Conservation (phyloP, 2,113 vertebrate species). For the Brevimyrus niger region DNA sequence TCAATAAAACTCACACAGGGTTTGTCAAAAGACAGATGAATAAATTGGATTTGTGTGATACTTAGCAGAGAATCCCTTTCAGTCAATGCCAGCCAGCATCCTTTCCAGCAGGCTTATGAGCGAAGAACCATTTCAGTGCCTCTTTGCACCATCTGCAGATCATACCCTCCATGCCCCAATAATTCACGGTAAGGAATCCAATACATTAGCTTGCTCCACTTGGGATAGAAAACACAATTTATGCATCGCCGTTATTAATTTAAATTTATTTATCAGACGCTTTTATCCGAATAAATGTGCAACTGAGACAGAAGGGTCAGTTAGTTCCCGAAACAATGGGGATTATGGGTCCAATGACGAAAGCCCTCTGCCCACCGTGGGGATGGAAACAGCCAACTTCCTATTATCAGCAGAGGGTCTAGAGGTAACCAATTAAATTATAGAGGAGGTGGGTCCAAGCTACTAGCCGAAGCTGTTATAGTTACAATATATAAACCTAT, state of each 20-base stretch:
- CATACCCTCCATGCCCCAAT: conserved; percentile 26
- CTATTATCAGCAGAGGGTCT: neutral
- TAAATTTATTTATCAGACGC: neutral
- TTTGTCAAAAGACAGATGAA: conserved; percentile 79
- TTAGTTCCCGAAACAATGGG: neutral
- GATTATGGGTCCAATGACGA: neutral
- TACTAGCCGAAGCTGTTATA: too few species aligned
- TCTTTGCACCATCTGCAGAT: conserved; percentile 55
- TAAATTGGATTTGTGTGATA: conserved; percentile 85
- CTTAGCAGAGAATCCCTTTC: conserved; percentile 79
- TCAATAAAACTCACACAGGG: conserved; percentile 79
- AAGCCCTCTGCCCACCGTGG: neutral
- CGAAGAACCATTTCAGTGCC: conserved; percentile 57
- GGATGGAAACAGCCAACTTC: neutral
- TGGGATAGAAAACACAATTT: neutral
- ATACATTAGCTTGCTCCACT: neutral
- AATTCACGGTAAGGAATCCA: neutral
- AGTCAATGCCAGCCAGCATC: conserved; percentile 77
- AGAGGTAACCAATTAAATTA: too few species aligned
- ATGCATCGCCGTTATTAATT: neutral
- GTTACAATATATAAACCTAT: too few species aligned
- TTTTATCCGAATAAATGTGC: neutral
- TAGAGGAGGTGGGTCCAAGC: too few species aligned
- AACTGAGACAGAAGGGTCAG: neutral
- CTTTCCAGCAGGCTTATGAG: conserved; percentile 70